phyloP scores from a whole-genome alignment of 2,888 invertebrate species.

The Lamellibrachia columna region DNA sequence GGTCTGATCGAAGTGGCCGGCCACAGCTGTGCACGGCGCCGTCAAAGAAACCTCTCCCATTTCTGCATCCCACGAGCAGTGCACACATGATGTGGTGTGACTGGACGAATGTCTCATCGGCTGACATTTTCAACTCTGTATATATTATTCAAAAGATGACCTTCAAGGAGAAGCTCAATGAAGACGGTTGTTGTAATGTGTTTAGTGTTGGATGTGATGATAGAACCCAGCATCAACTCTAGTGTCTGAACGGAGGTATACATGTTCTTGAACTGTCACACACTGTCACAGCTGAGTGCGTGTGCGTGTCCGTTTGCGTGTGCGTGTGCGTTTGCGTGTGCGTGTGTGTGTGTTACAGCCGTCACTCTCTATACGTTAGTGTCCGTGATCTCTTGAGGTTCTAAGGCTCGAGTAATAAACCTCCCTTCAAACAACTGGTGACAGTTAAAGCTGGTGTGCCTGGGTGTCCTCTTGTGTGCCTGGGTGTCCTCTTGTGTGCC shows the following conservation, averaged over 20 bases:
- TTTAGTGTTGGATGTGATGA: neutral
- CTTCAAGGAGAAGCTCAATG: neutral
- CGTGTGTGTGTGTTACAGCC: neutral
- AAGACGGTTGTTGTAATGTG: neutral
- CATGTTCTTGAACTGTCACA: neutral
- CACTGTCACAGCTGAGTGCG: too few relatives aligned
- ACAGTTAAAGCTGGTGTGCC: too few relatives aligned
- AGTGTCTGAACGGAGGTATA: neutral
- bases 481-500: too few relatives aligned
- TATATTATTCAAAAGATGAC: neutral
- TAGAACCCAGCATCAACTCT: neutral
- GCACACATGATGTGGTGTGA: neutral
- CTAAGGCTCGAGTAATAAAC: too few relatives aligned
- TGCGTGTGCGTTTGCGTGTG: neutral
- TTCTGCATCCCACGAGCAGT: neutral
- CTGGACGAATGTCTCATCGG: neutral
- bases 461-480: too few relatives aligned
- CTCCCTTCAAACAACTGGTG: too few relatives aligned
- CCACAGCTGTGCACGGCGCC: neutral
- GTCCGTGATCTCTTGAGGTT: too few relatives aligned
- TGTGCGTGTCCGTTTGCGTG: neutral
- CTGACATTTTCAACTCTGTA: constrained; percentile 9
- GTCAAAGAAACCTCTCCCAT: neutral
- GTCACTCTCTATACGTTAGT: too few relatives aligned
- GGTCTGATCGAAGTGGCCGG: neutral